Evolutionary conservation across 2,888 invertebrate genomes (phyloP).

Genomic region (Eristalinus aeneus): DNA sequence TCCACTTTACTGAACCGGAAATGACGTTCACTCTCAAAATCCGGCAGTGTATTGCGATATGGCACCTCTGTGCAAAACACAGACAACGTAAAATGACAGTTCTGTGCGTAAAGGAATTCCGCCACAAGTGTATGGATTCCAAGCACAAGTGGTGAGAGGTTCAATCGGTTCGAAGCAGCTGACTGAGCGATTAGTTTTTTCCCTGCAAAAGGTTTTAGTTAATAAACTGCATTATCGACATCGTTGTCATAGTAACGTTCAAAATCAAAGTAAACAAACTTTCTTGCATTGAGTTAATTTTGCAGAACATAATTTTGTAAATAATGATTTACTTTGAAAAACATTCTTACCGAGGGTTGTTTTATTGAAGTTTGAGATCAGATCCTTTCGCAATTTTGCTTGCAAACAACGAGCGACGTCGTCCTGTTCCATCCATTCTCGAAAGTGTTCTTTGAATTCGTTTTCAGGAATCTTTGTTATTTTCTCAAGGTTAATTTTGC

Average conservation of each 20-base stretch:
- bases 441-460: conserved; percentile 78
- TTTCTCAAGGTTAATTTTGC: conserved; percentile 74
- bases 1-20: conserved; percentile 78
- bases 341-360: conserved; percentile 77
- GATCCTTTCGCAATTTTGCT: conserved; percentile 77
- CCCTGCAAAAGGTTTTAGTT: conserved; percentile 63
- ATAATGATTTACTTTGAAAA: neutral
- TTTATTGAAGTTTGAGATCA: conserved; percentile 78
- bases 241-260: conserved; percentile 15
- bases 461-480: conserved; percentile 76
- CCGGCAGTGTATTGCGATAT: conserved; percentile 77
- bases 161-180: conserved; percentile 72
- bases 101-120: conserved; percentile 79
- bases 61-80: conserved; percentile 79
- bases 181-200: conserved; percentile 74
- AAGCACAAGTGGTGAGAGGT: conserved; percentile 76
- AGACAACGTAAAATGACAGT: conserved; percentile 79
- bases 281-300: neutral
- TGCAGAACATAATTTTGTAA: neutral
- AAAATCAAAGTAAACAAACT: conserved; percentile 49
- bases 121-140: conserved; percentile 79
- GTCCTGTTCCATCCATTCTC: conserved; percentile 78
- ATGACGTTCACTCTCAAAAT: conserved; percentile 75
- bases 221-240: conserved; percentile 37
- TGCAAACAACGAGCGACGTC: conserved; percentile 77